These are phyloP conservation scores for Cetonia aurata DNA, from an alignment of 2,888 invertebrate genomes.

Conservation along the genomic window DNA sequence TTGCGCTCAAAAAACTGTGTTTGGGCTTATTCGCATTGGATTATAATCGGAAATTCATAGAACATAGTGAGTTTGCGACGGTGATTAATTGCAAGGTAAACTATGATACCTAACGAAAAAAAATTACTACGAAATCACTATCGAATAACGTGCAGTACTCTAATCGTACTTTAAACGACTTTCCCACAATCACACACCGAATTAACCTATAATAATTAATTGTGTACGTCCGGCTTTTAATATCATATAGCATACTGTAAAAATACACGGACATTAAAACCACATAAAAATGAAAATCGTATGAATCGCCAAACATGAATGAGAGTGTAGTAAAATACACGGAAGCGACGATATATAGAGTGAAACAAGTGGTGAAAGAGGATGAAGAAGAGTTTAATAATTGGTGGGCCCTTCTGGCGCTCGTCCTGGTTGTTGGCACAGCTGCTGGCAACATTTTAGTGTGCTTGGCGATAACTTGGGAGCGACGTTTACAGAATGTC, in stretches of 20 bases:
- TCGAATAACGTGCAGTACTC: slow-evolving; percentile 15
- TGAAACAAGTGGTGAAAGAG: slow-evolving; percentile 39
- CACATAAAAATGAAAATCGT: slow-evolving; percentile 24
- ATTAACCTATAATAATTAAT: too few species aligned
- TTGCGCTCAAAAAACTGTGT: neutral
- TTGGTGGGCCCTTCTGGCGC: slow-evolving; percentile 86
- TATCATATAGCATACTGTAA: neutral
- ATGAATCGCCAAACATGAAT: slow-evolving; percentile 42
- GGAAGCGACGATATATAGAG: slow-evolving; percentile 44
- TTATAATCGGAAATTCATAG: too few species aligned
- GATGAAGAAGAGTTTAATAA: slow-evolving; percentile 45
- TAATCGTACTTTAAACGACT: too few species aligned
- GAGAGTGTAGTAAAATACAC: slow-evolving; percentile 38
- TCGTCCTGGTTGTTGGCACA: slow-evolving; percentile 85
- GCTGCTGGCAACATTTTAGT: slow-evolving; percentile 95
- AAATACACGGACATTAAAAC: slow-evolving; percentile 1
- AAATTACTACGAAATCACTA: neutral
- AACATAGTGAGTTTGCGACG: too few species aligned
- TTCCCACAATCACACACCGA: too few species aligned
- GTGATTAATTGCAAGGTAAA: too few species aligned
- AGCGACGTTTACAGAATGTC: slow-evolving; percentile 93
- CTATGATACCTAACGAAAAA: too few species aligned
- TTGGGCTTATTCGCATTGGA: too few species aligned
- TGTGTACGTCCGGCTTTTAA: neutral
- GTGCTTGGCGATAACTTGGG: slow-evolving; percentile 92